A percentile compares a stretch with the other conserved stretches of the same genome.
Conservation (phyloP, 2,888 invertebrate genomes). For the Chloroclysta siterata region DNA sequence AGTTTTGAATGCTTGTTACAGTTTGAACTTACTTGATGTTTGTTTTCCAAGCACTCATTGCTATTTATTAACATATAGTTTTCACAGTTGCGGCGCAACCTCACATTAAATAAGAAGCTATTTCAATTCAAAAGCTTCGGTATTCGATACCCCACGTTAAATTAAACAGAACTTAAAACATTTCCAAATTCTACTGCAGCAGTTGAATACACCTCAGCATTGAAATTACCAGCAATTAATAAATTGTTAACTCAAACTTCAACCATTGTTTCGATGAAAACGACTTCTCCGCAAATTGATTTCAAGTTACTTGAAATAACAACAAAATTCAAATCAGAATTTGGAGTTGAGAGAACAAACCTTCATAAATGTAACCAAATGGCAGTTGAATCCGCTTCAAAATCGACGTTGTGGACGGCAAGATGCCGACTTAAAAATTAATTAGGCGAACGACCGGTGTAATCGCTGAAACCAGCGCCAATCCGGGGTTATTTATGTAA, state of each 20-base stretch:
- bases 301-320: constrained; percentile 53
- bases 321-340: constrained; percentile 58
- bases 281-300: constrained; percentile 50
- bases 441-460: constrained; percentile 84
- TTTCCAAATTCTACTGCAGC: constrained; percentile 20
- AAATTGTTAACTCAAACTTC: constrained; percentile 30
- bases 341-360: constrained; percentile 60
- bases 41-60: constrained; percentile 23
- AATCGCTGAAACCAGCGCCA: constrained; percentile 74
- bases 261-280: constrained; percentile 28
- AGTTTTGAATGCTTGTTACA: constrained; percentile 30
- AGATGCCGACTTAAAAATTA: constrained; percentile 83
- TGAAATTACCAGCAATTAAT: constrained; percentile 29
- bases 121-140: constrained; percentile 17
- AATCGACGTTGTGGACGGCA: constrained; percentile 66
- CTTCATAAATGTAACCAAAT: constrained; percentile 68
- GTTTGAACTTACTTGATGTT: constrained; percentile 29
- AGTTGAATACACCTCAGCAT: constrained; percentile 21
- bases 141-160: neutral
- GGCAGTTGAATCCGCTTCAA: constrained; percentile 72
- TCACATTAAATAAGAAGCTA: constrained; percentile 10
- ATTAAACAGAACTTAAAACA: constrained; percentile 11
- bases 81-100: constrained; percentile 17
- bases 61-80: constrained; percentile 25
- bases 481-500: constrained; percentile 68